Percentiles rank a stretch among this genome's conserved stretches.
Conservation (phyloP, 2,113 vertebrate genomes). For the Catharus bicknelli region DNA sequence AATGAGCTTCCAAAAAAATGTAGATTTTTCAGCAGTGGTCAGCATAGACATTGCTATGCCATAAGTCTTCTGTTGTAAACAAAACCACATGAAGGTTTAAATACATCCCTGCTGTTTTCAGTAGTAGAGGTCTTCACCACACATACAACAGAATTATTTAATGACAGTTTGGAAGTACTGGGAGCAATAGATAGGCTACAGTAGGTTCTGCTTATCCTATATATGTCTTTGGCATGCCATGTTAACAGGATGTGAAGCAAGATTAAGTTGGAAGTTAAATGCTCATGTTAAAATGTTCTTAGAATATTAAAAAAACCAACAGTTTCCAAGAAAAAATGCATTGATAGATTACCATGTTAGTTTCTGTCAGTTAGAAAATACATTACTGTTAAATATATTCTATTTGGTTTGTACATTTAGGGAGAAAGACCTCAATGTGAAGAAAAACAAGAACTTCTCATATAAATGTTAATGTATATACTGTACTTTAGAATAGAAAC, state of each 20-base stretch:
- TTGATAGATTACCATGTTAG: not conserved
- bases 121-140: not conserved
- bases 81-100: not conserved
- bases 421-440: not conserved
- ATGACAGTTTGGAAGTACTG: conserved; percentile 35
- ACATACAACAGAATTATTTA: not conserved
- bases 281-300: not conserved
- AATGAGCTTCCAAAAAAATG: not conserved
- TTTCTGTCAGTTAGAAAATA: not conserved
- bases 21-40: not conserved
- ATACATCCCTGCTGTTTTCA: not conserved
- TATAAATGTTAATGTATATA: not conserved
- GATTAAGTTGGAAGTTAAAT: not conserved
- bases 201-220: not conserved
- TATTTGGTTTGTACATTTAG: not conserved
- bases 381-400: not conserved
- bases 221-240: not conserved
- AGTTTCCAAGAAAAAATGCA: not conserved
- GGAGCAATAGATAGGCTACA: conserved; percentile 16
- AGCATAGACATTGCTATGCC: not conserved
- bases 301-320: not conserved
- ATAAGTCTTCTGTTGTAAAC: not conserved
- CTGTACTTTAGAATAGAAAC: not conserved
- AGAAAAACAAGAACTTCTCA: not conserved
- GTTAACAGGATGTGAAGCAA: not conserved